Evolutionary conservation across 2,888 invertebrate species (phyloP).

Genomic region (Lydus trimaculatus): DNA sequence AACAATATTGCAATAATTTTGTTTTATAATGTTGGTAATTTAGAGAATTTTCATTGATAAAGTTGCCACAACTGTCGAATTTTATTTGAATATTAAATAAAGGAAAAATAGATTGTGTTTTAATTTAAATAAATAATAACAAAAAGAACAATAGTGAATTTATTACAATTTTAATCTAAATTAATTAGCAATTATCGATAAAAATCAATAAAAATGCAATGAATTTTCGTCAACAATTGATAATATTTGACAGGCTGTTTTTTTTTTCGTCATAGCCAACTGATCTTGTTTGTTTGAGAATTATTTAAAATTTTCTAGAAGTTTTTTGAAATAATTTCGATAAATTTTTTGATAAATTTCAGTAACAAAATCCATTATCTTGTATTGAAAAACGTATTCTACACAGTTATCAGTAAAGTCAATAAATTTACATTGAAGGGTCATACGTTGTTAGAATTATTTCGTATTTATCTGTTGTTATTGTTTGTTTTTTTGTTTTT

Average conservation of each 20-base stretch:
- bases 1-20: too few species aligned
- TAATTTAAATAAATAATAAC: background rate
- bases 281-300: background rate
- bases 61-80: background rate
- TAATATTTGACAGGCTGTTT: background rate
- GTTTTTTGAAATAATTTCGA: background rate
- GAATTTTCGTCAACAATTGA: background rate
- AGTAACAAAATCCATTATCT: background rate
- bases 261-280: background rate
- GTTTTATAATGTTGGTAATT: background rate
- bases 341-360: background rate
- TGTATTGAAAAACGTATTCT: background rate
- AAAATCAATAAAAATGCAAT: background rate
- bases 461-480: background rate
- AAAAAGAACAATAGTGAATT: conserved; percentile 2
- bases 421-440: conserved; percentile 1
- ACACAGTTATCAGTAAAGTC: conserved; percentile 3
- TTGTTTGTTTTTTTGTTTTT: conserved; percentile 1
- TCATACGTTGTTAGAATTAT: conserved; percentile 4
- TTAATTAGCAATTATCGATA: background rate
- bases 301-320: background rate
- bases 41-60: background rate
- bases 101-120: background rate
- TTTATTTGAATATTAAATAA: background rate
- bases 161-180: background rate